These are phyloP conservation scores for Neostethus bicornis DNA, from an alignment of 2,797 vertebrate species.

Conservation along the genomic window DNA sequence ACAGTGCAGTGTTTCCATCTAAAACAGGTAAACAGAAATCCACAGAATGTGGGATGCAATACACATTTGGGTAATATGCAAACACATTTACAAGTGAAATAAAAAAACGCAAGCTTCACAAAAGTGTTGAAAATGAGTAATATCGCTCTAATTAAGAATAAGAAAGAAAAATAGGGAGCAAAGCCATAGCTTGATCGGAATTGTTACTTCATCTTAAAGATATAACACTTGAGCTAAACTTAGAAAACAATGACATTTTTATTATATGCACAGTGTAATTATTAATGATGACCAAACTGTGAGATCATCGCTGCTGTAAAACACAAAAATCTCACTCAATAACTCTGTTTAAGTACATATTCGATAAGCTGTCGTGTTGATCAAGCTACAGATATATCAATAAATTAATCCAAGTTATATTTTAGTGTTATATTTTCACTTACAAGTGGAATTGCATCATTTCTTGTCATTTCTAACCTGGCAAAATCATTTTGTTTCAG, in stretches of 20 bases:
- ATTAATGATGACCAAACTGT: constrained; percentile 16
- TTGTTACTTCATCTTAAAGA: neutral
- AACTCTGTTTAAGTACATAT: constrained; percentile 4
- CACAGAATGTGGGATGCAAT: neutral
- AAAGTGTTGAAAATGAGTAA: neutral
- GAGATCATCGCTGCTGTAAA: constrained; percentile 4
- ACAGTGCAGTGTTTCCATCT: neutral
- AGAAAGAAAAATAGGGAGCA: neutral
- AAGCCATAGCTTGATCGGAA: neutral
- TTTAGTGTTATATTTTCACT: neutral
- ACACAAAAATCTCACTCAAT: constrained; percentile 2
- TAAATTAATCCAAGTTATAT: neutral
- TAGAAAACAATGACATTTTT: constrained; percentile 13
- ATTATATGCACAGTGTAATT: neutral
- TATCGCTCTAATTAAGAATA: neutral
- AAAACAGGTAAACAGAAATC: neutral
- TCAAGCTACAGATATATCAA: constrained; percentile 5
- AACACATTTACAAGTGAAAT: neutral
- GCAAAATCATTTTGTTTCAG: neutral
- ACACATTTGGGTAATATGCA: neutral
- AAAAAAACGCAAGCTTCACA: neutral
- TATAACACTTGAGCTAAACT: neutral
- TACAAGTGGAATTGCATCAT: neutral
- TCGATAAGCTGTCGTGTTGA: neutral
- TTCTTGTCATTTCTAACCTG: neutral